Conservation (phyloP, 2,888 invertebrate genomes). For the Lepidocyrtoides sp. region DNA sequence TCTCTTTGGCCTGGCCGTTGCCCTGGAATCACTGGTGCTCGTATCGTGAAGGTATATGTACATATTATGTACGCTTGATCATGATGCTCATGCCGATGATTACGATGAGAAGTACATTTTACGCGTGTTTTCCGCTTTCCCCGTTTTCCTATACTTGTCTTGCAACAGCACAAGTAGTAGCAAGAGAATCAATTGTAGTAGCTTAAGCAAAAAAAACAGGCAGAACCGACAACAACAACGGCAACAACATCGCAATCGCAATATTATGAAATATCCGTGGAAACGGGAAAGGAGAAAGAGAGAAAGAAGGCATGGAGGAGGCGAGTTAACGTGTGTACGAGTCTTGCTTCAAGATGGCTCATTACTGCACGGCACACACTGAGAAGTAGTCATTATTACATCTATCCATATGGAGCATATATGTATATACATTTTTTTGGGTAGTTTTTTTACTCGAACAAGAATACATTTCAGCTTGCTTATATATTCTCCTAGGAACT, state of each 20-base stretch:
- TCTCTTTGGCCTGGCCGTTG: neutral
- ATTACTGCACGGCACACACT: conserved; percentile 65
- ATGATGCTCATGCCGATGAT: conserved; percentile 35
- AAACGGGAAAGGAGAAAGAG: conserved; percentile 7
- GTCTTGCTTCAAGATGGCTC: conserved; percentile 77
- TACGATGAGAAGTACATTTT: conserved; percentile 52
- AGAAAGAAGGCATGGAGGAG: conserved; percentile 25
- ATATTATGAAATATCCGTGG: conserved; percentile 52
- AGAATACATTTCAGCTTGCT: no score
- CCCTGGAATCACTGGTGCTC: neutral
- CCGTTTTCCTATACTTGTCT: conserved; percentile 22
- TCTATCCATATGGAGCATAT: neutral
- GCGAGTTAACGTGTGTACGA: conserved; percentile 70
- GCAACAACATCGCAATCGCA: conserved; percentile 33
- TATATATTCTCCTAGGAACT: conserved; percentile 14
- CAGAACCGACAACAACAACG: conserved; percentile 11
- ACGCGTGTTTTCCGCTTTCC: conserved; percentile 54
- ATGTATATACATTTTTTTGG: neutral
- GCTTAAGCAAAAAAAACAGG: neutral
- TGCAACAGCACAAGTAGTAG: neutral
- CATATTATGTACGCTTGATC: no score
- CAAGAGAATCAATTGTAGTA: neutral
- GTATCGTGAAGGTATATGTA: neutral
- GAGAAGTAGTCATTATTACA: conserved; percentile 57
- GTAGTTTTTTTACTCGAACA: no score